Percentiles rank a stretch among this genome's conserved stretches.
Conservation (phyloP, 2,888 invertebrate species). For the Caenorhabditis sulstoni region DNA sequence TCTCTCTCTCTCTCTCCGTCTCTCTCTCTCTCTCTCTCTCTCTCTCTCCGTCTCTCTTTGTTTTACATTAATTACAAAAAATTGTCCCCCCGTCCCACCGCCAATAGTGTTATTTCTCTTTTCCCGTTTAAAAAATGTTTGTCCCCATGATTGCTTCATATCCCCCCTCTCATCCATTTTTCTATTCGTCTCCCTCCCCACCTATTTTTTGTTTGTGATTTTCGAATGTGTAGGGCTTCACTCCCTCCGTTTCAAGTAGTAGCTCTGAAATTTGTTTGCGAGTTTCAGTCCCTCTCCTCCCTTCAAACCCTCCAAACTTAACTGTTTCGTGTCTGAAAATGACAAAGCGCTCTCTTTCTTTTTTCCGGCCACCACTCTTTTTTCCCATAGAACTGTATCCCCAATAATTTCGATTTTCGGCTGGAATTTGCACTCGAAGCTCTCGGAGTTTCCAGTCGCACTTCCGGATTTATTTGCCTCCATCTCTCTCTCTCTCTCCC, state of each 20-base stretch:
- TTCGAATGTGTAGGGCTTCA: background rate
- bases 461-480: background rate
- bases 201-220: background rate
- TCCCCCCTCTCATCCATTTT: slow-evolving; percentile 3
- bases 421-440: too few relatives aligned
- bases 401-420: too few relatives aligned
- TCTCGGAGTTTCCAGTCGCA: background rate
- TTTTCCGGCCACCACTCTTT: too few relatives aligned
- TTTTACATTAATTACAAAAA: background rate
- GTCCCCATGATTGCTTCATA: background rate
- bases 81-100: background rate
- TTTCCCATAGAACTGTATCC: too few relatives aligned
- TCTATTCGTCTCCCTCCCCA: background rate
- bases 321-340: too few relatives aligned
- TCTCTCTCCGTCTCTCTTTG: too few relatives aligned
- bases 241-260: background rate
- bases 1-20: too few relatives aligned
- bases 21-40: too few relatives aligned
- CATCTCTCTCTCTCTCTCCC: background rate
- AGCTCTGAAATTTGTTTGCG: too few relatives aligned
- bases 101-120: background rate
- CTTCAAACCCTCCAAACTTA: too few relatives aligned
- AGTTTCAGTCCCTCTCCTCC: too few relatives aligned
- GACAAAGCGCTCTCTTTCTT: too few relatives aligned
- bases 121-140: background rate